Evolutionary conservation across 2,797 vertebrate genomes (phyloP).

Genomic region (Molossus molossus): DNA sequence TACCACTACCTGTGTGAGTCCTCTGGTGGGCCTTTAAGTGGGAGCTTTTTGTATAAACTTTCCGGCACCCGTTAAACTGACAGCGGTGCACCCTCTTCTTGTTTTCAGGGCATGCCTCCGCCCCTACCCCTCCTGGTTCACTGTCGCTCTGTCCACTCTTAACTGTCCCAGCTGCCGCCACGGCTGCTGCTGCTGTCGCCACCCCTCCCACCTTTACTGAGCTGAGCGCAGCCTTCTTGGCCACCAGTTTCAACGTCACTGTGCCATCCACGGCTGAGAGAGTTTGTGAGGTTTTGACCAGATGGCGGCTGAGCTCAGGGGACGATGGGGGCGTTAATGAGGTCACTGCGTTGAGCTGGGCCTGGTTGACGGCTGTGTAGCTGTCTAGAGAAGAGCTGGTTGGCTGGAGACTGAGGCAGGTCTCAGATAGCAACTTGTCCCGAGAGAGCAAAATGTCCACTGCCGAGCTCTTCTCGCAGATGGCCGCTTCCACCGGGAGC

Average conservation of each 20-base stretch:
- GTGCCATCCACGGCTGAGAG: slow-evolving; percentile 96
- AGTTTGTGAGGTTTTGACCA: slow-evolving; percentile 96
- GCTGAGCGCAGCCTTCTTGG: slow-evolving; percentile 96
- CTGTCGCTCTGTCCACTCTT: slow-evolving; percentile 94
- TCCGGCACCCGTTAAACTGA: slow-evolving; percentile 99
- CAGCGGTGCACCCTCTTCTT: slow-evolving; percentile 99
- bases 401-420: slow-evolving; percentile 91
- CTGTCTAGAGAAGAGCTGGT: slow-evolving; percentile 92
- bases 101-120: slow-evolving; percentile 95
- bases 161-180: slow-evolving; percentile 88
- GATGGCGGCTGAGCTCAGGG: slow-evolving; percentile 97
- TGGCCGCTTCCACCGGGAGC: slow-evolving; percentile 90
- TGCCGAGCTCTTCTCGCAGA: slow-evolving; percentile 91
- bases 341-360: slow-evolving; percentile 98
- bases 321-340: slow-evolving; percentile 98
- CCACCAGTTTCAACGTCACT: slow-evolving; percentile 96
- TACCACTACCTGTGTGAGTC: slow-evolving; percentile 97
- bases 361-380: slow-evolving; percentile 94
- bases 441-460: slow-evolving; percentile 93
- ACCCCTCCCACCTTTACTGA: slow-evolving; percentile 93
- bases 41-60: slow-evolving; percentile 99
- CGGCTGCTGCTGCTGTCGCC: slow-evolving; percentile 89
- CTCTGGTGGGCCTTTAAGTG: slow-evolving; percentile 99
- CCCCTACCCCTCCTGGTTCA: slow-evolving; percentile 92
- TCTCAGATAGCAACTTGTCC: slow-evolving; percentile 94